Conservation (phyloP, 2,797 vertebrate genomes). For the Knipowitschia caucasica region DNA sequence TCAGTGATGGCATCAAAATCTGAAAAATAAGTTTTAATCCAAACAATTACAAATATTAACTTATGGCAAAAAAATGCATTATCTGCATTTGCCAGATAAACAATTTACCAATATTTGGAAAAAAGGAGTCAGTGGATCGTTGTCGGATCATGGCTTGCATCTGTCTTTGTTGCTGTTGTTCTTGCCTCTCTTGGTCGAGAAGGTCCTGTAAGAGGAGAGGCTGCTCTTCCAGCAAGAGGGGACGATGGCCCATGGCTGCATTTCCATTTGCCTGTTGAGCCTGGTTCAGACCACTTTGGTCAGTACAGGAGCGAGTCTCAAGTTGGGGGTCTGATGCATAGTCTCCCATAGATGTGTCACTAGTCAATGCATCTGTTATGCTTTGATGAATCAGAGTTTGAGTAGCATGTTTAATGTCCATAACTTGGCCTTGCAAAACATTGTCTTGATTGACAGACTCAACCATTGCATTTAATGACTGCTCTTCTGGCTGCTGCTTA, state of each 20-base stretch:
- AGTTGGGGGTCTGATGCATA: conserved; percentile 78
- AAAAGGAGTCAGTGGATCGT: conserved; percentile 91
- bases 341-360: conserved; percentile 65
- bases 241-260: conserved; percentile 79
- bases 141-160: conserved; percentile 99
- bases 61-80: too few relatives aligned
- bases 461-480: conserved; percentile 73
- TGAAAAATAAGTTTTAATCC: conserved; percentile 49
- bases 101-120: conserved; percentile 91
- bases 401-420: conserved; percentile 66
- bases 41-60: neutral
- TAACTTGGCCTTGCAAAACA: conserved; percentile 71
- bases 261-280: conserved; percentile 80
- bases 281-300: conserved; percentile 71
- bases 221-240: conserved; percentile 94
- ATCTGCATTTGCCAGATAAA: neutral
- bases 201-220: conserved; percentile 95
- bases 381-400: conserved; percentile 71
- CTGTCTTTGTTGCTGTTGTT: conserved; percentile 96
- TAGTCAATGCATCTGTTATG: conserved; percentile 61
- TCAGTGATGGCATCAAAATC: conserved; percentile 98
- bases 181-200: conserved; percentile 94
- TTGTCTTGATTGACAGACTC: conserved; percentile 75
- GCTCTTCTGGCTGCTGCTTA: conserved; percentile 81
- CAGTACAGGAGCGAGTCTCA: conserved; percentile 69